These are phyloP conservation scores for Rhodinocichla rosea DNA, from an alignment of 2,113 vertebrate species.

Conservation along the genomic window DNA sequence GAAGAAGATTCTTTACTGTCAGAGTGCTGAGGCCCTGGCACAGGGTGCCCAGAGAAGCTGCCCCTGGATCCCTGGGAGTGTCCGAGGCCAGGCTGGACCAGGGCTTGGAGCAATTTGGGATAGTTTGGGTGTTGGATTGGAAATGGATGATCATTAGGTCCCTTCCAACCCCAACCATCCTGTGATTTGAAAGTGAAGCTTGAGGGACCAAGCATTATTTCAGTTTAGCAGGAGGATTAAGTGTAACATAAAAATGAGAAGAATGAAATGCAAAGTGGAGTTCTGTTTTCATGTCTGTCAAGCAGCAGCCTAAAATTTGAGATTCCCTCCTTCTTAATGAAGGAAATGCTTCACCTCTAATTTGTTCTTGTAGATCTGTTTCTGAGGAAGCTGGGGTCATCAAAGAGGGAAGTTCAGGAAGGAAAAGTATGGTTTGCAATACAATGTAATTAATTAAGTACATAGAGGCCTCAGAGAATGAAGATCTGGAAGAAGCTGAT, in stretches of 20 bases:
- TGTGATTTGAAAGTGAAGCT: neutral
- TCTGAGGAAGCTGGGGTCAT: neutral
- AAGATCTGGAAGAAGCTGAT: neutral
- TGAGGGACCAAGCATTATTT: neutral
- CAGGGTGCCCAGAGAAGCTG: neutral
- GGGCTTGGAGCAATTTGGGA: neutral
- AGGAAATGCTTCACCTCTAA: neutral
- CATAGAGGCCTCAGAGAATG: neutral
- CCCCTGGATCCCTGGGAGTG: neutral
- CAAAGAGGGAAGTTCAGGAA: neutral
- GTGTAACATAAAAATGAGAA: neutral
- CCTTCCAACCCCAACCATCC: neutral
- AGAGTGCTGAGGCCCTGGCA: neutral
- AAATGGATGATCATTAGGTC: neutral
- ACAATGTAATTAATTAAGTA: neutral
- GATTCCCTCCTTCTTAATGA: neutral
- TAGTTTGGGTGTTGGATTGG: rapidly evolving
- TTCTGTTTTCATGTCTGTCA: neutral
- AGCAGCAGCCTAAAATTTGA: neutral
- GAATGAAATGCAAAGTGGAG: neutral
- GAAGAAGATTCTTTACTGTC: rapidly evolving
- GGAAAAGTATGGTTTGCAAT: neutral
- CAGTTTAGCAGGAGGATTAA: neutral
- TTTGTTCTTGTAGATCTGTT: neutral
- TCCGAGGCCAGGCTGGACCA: rapidly evolving